Percentiles rank a stretch among this genome's conserved stretches.
phyloP scores from a whole-genome alignment of 2,113 vertebrate genomes.

The Ictalurus furcatus region DNA sequence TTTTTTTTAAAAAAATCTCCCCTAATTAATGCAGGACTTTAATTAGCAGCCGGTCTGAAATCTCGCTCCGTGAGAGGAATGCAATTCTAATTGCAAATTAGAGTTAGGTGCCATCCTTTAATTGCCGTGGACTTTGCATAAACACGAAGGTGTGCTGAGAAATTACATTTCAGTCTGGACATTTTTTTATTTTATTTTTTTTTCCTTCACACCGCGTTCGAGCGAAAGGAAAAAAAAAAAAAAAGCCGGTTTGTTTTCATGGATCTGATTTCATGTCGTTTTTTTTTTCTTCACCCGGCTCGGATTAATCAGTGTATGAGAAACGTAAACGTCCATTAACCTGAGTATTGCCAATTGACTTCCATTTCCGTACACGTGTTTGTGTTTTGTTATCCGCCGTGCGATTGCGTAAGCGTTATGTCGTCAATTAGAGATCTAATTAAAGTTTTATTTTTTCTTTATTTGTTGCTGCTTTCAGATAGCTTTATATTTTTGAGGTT shows the following conservation, averaged over 20 bases:
- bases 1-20: constrained; percentile 27
- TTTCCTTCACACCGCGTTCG: background rate
- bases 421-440: constrained; percentile 17
- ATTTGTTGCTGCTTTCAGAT: constrained; percentile 11
- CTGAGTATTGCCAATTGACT: constrained; percentile 28
- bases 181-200: background rate
- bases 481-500: background rate
- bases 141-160: constrained; percentile 37
- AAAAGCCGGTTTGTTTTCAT: constrained; percentile 14
- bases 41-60: constrained; percentile 62
- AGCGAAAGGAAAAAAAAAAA: background rate
- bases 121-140: constrained; percentile 52
- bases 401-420: background rate
- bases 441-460: constrained; percentile 19
- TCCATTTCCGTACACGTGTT: background rate
- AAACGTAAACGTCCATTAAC: constrained; percentile 26
- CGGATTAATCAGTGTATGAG: constrained; percentile 30
- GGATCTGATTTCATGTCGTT: background rate
- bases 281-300: background rate
- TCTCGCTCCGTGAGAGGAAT: constrained; percentile 59
- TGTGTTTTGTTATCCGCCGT: constrained; percentile 2
- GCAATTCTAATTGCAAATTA: constrained; percentile 64
- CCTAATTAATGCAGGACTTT: constrained; percentile 69
- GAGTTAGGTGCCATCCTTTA: constrained; percentile 59
- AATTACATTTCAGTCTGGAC: constrained; percentile 1